Evolutionary conservation across 92 coral and sea anemone species (phyloP).

Genomic region (Virgularia gustaviana): DNA sequence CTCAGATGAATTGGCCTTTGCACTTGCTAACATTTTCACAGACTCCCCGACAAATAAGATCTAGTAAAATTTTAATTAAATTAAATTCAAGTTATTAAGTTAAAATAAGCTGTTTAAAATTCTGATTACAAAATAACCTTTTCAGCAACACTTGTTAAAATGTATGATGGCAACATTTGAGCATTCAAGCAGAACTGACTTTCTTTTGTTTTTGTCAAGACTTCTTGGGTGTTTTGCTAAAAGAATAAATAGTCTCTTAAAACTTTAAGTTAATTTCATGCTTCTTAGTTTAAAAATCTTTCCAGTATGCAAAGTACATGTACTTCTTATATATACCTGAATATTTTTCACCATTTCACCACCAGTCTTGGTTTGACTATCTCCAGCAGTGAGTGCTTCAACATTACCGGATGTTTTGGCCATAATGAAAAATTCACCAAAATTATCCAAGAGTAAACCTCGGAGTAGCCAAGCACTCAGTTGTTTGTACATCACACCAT

Average conservation of each 20-base stretch:
- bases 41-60: slow-evolving; percentile 92
- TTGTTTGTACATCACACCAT: slow-evolving; percentile 96
- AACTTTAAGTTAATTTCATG: not conserved
- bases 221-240: slow-evolving; percentile 64
- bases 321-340: not conserved
- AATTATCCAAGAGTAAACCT: slow-evolving; percentile 72
- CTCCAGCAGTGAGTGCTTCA: slow-evolving; percentile 49
- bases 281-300: not conserved
- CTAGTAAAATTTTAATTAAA: slow-evolving; percentile 54
- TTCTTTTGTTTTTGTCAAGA: slow-evolving; percentile 52
- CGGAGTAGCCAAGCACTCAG: slow-evolving; percentile 91
- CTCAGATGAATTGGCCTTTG: slow-evolving; percentile 50
- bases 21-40: slow-evolving; percentile 86
- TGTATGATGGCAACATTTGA: slow-evolving; percentile 89
- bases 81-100: too few species aligned
- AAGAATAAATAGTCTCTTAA: not conserved
- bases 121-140: slow-evolving; percentile 59
- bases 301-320: not conserved
- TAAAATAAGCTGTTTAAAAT: too few species aligned
- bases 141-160: slow-evolving; percentile 88
- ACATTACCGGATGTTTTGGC: not conserved
- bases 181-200: slow-evolving; percentile 75
- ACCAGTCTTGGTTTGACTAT: slow-evolving; percentile 30
- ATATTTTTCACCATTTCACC: slow-evolving; percentile 6
- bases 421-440: slow-evolving; percentile 71